Percentiles rank a stretch among this genome's conserved stretches.
These are phyloP conservation scores for Steinernema khuongi DNA, from an alignment of 1,140 invertebrate genomes.

Conservation along the genomic window DNA sequence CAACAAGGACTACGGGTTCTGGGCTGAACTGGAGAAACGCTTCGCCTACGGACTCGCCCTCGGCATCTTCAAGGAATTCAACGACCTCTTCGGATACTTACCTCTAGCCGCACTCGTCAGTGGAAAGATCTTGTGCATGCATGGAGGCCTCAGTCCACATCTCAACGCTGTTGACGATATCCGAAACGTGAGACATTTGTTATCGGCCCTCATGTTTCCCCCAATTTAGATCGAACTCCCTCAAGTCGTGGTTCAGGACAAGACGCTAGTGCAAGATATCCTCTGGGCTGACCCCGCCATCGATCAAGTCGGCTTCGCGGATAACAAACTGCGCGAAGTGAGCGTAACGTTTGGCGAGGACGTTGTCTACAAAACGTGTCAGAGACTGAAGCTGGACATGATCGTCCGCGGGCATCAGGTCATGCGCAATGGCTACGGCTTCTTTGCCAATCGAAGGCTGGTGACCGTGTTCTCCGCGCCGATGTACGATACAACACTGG, in stretches of 20 bases:
- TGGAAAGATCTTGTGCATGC: constrained; percentile 47
- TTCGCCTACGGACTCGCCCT: constrained; percentile 13
- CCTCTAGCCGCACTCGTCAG: constrained; percentile 46
- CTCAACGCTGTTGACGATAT: constrained; percentile 63
- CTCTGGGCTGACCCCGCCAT: constrained; percentile 48
- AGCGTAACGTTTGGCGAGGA: constrained; percentile 43
- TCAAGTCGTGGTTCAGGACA: not conserved
- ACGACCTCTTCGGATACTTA: constrained; percentile 44
- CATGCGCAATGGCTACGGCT: constrained; percentile 65
- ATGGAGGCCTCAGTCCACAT: constrained; percentile 67
- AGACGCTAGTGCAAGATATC: constrained; percentile 32
- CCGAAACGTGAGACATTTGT: constrained; percentile 34
- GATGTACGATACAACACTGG: not conserved
- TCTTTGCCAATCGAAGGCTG: constrained; percentile 57
- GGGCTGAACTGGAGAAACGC: constrained; percentile 18
- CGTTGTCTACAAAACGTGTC: constrained; percentile 33
- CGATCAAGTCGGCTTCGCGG: constrained; percentile 35
- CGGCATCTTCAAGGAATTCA: constrained; percentile 61
- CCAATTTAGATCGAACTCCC: not conserved
- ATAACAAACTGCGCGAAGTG: constrained; percentile 69
- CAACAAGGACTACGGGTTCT: constrained; percentile 60
- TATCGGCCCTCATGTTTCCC: constrained; percentile 3
- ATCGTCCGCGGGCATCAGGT: constrained; percentile 57
- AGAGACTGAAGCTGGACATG: constrained; percentile 45
- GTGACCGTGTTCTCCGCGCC: constrained; percentile 41